Evolutionary conservation across 2,888 invertebrate genomes (phyloP), one percentile per base, ranked within the genome.

Genomic region (Brenthis daphne): DNA sequence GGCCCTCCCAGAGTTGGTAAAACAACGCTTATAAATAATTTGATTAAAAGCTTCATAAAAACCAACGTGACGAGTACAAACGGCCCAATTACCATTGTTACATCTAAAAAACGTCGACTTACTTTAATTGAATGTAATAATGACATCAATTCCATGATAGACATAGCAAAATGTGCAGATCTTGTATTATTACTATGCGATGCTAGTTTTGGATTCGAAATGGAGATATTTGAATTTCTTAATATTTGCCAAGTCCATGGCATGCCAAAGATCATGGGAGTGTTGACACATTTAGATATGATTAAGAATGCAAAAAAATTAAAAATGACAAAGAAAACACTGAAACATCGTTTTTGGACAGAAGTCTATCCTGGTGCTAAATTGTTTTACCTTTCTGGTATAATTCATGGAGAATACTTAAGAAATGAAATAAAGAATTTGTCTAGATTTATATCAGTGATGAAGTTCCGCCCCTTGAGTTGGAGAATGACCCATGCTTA

Each of bases 341-440:
- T 99, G n/a, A 99, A 99, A 85, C 98, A 99, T 85, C 94, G 99
- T n/a, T 99, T 99, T 88, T 99, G 99, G 99, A 99, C 99, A 0
- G 99, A 99, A 89, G 98, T 99, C 0, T 99, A 99, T 84, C 95
- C 97, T 67, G 99, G 99, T 0, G 99, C 99, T 0, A 99, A 99
- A 85, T 88, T 99, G 57, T 99, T 99, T 85, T 99, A 99, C 84
- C 92, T 99, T 0, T 99, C 99, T 5, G 99, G 99, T 6, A 94
- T 99, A 76, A 88, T 98, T 2, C 97, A 98, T 83, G 97, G 97
- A n/a, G 98, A 99, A 83, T 99, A 99, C 87, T 93, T 98, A 74
- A 94, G 97, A 66, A 98, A 97, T 84, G 99, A 99, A 90, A 95
- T 99, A 0, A 98, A 98, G 84, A 99, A 99, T 89, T 89, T 99